Conservation (phyloP, 2,797 vertebrate species). For the Lagocephalus sceleratus region DNA sequence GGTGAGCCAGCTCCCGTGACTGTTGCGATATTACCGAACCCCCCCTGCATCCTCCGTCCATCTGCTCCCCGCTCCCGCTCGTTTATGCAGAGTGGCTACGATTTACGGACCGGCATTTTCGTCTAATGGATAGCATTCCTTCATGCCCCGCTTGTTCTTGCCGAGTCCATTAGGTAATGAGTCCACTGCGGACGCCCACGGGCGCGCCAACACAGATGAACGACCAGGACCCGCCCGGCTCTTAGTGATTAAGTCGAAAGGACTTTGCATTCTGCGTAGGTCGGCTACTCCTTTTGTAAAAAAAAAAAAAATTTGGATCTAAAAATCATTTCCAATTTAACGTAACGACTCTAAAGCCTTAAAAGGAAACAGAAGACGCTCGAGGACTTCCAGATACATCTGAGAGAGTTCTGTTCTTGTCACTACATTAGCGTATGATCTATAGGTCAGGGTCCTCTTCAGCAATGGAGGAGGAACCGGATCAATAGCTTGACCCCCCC, state of each 20-base stretch:
- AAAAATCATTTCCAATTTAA: slow-evolving; percentile 12
- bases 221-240: slow-evolving; percentile 54
- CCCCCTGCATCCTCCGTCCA: slow-evolving; percentile 35
- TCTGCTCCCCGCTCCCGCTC: slow-evolving; percentile 31
- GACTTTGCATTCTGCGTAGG: slow-evolving; percentile 33
- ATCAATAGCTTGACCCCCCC: slow-evolving; percentile 39
- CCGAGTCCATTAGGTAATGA: slow-evolving; percentile 77
- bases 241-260: slow-evolving; percentile 39
- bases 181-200: slow-evolving; percentile 40
- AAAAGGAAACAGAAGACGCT: slow-evolving; percentile 2
- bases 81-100: slow-evolving; percentile 60
- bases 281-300: slow-evolving; percentile 4
- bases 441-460: slow-evolving; percentile 12
- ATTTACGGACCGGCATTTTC: slow-evolving; percentile 69
- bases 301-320: slow-evolving; percentile 1
- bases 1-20: slow-evolving; percentile 23
- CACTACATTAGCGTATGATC: slow-evolving; percentile 31
- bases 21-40: slow-evolving; percentile 27
- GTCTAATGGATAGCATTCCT: slow-evolving; percentile 73
- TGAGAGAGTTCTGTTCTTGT: too few relatives aligned
- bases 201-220: slow-evolving; percentile 57
- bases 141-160: slow-evolving; percentile 56
- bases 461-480: slow-evolving; percentile 10
- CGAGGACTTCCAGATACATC: too few relatives aligned
- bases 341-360: slow-evolving; percentile 6